Evolutionary conservation across 2,888 invertebrate genomes (phyloP).

Genomic region (Acrocyrtus sp.): DNA sequence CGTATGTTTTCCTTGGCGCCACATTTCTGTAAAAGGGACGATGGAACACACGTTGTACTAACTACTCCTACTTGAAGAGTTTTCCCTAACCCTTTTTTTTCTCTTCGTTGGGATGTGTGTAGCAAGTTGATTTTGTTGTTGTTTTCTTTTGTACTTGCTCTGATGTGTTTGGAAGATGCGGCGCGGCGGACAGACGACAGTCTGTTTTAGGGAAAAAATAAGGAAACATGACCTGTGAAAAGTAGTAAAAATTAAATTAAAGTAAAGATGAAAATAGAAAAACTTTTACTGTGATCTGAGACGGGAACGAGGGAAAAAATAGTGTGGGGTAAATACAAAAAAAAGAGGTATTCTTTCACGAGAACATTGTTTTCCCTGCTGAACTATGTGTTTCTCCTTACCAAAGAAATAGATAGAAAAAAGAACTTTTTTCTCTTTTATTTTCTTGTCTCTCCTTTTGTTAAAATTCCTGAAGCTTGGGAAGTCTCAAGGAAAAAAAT

Average conservation of each 20-base stretch:
- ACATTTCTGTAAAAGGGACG: conserved; percentile 27
- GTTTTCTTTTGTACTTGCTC: no score
- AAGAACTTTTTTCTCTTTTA: not conserved
- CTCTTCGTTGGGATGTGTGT: not conserved
- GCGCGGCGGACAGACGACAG: no score
- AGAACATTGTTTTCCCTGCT: not conserved
- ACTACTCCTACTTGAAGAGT: no score
- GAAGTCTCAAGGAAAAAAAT: not conserved
- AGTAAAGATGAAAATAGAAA: conserved; percentile 21
- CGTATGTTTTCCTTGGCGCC: conserved; percentile 56
- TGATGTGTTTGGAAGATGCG: no score
- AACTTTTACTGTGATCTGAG: not conserved
- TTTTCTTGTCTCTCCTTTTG: not conserved
- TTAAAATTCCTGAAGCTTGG: not conserved
- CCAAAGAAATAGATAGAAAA: not conserved
- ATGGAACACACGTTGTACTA: not conserved
- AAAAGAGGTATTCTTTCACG: conserved; percentile 1
- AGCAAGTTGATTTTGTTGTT: no score
- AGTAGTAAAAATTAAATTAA: conserved; percentile 40
- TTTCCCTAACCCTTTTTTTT: not conserved
- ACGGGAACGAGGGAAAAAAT: conserved; percentile 8
- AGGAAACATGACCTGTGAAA: conserved; percentile 44
- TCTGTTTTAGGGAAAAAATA: no score
- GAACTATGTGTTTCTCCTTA: not conserved
- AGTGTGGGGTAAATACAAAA: conserved; percentile 26